These are phyloP conservation scores for Zaprionus obscuricornis DNA, from an alignment of 2,888 invertebrate species.

Conservation along the genomic window DNA sequence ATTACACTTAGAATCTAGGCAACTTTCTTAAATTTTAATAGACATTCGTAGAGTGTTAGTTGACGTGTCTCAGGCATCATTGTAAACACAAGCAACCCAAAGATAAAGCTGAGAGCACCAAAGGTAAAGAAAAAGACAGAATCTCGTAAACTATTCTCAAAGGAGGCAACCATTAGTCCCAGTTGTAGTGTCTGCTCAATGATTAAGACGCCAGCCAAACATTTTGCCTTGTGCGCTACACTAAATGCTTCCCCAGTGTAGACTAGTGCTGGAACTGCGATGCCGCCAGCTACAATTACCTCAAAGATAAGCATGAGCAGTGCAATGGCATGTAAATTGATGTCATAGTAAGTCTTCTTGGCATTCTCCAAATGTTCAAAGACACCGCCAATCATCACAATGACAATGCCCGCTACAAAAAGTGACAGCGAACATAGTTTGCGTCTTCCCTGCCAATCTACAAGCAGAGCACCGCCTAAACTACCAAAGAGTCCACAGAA, in stretches of 20 bases:
- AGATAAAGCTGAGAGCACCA: slow-evolving; percentile 66
- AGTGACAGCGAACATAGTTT: slow-evolving; percentile 69
- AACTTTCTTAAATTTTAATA: slow-evolving; percentile 73
- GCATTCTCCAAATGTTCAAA: slow-evolving; percentile 67
- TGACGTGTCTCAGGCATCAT: slow-evolving; percentile 78
- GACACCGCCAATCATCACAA: slow-evolving; percentile 78
- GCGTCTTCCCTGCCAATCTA: slow-evolving; percentile 78
- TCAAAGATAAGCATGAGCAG: slow-evolving; percentile 75
- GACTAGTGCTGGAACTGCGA: slow-evolving; percentile 73
- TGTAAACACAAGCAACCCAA: slow-evolving; percentile 72
- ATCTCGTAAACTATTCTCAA: slow-evolving; percentile 51
- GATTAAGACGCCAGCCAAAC: slow-evolving; percentile 69
- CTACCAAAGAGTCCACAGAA: slow-evolving; percentile 78
- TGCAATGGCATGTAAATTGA: slow-evolving; percentile 67
- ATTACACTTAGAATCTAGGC: slow-evolving; percentile 46
- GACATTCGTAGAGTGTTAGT: slow-evolving; percentile 74
- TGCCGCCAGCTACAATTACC: slow-evolving; percentile 71
- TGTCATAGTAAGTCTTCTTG: slow-evolving; percentile 56
- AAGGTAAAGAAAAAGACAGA: slow-evolving; percentile 74
- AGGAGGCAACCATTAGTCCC: slow-evolving; percentile 60
- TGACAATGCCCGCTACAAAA: slow-evolving; percentile 68
- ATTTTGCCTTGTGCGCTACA: slow-evolving; percentile 67
- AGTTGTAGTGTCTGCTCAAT: slow-evolving; percentile 75
- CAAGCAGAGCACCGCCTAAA: slow-evolving; percentile 65
- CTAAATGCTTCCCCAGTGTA: slow-evolving; percentile 81